phyloP scores from a whole-genome alignment of 2,888 invertebrate species.

The Sphaerophoria rueppellii region DNA sequence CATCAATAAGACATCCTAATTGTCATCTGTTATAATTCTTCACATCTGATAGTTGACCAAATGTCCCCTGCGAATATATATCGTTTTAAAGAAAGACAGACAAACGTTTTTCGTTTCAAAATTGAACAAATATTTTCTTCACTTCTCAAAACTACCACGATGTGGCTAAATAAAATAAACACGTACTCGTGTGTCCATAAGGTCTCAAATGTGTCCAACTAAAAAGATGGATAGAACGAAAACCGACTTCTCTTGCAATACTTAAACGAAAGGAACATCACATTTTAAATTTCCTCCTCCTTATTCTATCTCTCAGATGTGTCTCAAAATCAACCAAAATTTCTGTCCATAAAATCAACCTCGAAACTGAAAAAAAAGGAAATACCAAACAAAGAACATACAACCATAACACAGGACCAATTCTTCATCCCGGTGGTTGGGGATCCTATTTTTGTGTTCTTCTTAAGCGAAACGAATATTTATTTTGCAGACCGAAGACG shows the following conservation, averaged over 20 bases:
- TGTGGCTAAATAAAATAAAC: conserved; percentile 58
- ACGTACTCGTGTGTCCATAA: conserved; percentile 69
- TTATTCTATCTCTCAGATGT: background rate
- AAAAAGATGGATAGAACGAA: conserved; percentile 30
- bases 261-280: conserved; percentile 39
- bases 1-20: too few species aligned
- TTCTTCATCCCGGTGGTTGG: conserved; percentile 6
- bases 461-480: conserved; percentile 58
- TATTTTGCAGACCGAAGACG: conserved; percentile 71
- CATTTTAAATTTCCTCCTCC: conserved; percentile 52
- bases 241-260: background rate
- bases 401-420: conserved; percentile 44
- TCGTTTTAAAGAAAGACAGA: too few species aligned
- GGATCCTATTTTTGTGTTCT: background rate
- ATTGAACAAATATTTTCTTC: conserved; percentile 64
- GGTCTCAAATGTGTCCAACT: conserved; percentile 50
- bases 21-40: too few species aligned
- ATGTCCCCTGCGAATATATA: too few species aligned
- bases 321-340: conserved; percentile 15
- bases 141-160: conserved; percentile 40
- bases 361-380: conserved; percentile 39
- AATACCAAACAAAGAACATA: conserved; percentile 37
- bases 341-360: conserved; percentile 20
- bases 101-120: background rate
- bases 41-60: too few species aligned